These are phyloP conservation scores for Xiphorhynchus erythropygius DNA, from an alignment of 2,797 vertebrate species.

Conservation along the genomic window DNA sequence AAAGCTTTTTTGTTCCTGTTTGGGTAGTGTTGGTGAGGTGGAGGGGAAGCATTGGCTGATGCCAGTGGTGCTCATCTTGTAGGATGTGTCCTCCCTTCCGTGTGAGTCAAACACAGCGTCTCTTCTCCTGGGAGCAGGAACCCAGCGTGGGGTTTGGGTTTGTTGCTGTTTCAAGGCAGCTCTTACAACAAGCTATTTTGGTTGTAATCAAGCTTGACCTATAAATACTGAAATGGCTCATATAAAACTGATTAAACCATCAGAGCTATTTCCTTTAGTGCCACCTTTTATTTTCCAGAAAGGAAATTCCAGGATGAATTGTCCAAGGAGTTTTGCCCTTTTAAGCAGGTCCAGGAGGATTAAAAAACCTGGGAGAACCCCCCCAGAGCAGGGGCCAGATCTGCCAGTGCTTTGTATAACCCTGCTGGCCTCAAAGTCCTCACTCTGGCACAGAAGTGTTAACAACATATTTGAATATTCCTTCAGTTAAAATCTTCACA, in stretches of 20 bases:
- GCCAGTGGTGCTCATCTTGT: not conserved
- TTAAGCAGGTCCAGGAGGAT: not conserved
- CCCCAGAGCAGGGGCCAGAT: not conserved
- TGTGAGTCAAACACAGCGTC: not conserved
- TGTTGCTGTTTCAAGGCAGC: not conserved
- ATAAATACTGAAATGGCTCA: not conserved
- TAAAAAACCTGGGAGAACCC: not conserved
- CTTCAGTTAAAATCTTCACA: not conserved
- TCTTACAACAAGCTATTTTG: not conserved
- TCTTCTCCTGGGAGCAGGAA: not conserved
- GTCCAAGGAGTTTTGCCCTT: not conserved
- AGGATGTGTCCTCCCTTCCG: not conserved
- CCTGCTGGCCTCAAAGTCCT: not conserved
- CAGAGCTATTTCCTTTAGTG: not conserved
- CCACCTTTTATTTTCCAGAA: conserved; percentile 25
- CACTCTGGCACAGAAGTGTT: fast-evolving
- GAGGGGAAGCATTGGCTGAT: not conserved
- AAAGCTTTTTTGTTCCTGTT: not conserved
- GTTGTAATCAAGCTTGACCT: conserved; percentile 7
- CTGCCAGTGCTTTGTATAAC: not conserved
- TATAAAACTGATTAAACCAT: not conserved
- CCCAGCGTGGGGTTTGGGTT: not conserved
- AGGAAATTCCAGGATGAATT: conserved; percentile 3
- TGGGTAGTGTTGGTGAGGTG: not conserved
- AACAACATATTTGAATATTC: not conserved